phyloP scores from a whole-genome alignment of 2,888 invertebrate genomes.

The Synanthedon formicaeformis region DNA sequence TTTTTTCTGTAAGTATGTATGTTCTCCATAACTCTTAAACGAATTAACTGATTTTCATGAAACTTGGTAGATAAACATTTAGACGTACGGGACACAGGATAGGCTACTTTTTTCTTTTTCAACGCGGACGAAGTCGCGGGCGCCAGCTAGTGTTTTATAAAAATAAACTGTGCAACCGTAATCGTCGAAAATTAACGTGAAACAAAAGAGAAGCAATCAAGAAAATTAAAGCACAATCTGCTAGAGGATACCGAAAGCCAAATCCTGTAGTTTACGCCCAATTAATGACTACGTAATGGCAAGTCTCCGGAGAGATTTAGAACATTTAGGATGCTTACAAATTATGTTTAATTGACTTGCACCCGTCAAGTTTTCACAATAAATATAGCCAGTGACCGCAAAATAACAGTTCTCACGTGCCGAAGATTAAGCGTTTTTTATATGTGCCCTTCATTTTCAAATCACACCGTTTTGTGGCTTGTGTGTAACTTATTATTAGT shows the following conservation, averaged over 20 bases:
- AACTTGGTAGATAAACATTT: too few species aligned
- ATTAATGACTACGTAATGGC: constrained; percentile 48
- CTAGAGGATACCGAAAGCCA: constrained; percentile 18
- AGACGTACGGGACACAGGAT: too few species aligned
- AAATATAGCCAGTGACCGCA: constrained; percentile 39
- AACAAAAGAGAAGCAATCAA: constrained; percentile 16
- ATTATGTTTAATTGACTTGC: constrained; percentile 49
- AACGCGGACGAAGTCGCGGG: too few species aligned
- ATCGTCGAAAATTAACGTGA: constrained; percentile 15
- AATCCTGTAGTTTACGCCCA: constrained; percentile 46
- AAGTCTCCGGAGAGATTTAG: constrained; percentile 18
- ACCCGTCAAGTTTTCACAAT: constrained; percentile 39
- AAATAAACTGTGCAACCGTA: not conserved
- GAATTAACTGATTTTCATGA: too few species aligned
- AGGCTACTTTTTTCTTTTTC: too few species aligned
- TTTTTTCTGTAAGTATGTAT: too few species aligned
- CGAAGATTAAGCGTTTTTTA: constrained; percentile 5
- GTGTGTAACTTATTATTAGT: too few species aligned
- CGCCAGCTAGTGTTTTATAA: too few species aligned
- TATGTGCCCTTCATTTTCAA: not conserved
- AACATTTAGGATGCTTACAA: constrained; percentile 18
- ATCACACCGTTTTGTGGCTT: not conserved
- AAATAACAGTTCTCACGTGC: constrained; percentile 45
- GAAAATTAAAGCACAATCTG: constrained; percentile 3
- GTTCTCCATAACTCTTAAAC: too few species aligned